Evolutionary conservation across 2,888 invertebrate species (phyloP).

Genomic region (Herminia tarsipennalis): DNA sequence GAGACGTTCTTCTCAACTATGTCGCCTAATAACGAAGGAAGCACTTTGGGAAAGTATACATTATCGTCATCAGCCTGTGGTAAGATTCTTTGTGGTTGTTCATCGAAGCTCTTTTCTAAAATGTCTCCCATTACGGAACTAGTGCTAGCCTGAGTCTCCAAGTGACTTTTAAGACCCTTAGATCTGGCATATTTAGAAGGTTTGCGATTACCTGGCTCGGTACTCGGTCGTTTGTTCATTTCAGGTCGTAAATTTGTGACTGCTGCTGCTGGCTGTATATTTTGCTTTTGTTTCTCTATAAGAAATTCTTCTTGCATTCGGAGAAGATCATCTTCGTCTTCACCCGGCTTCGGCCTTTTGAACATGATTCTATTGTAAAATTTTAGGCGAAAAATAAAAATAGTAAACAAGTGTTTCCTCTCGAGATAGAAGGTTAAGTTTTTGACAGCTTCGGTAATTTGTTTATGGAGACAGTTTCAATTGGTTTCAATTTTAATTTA

Average conservation of each 20-base stretch:
- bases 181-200: slow-evolving; percentile 76
- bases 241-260: slow-evolving; percentile 77
- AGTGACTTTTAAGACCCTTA: slow-evolving; percentile 65
- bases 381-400: not conserved
- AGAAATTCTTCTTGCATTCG: slow-evolving; percentile 90
- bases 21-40: slow-evolving; percentile 76
- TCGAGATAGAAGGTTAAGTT: not conserved
- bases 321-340: slow-evolving; percentile 90
- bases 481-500: too few relatives aligned
- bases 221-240: slow-evolving; percentile 52
- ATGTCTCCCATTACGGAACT: slow-evolving; percentile 61
- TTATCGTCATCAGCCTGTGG: slow-evolving; percentile 64
- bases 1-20: slow-evolving; percentile 84
- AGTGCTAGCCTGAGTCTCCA: slow-evolving; percentile 70
- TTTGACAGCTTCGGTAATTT: not conserved
- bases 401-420: slow-evolving; percentile 1
- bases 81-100: slow-evolving; percentile 21
- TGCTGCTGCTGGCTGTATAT: slow-evolving; percentile 87
- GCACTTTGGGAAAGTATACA: slow-evolving; percentile 78
- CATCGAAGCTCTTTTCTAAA: slow-evolving; percentile 62
- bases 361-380: slow-evolving; percentile 74
- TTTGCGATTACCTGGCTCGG: slow-evolving; percentile 51
- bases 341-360: slow-evolving; percentile 88
- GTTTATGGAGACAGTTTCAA: too few relatives aligned
- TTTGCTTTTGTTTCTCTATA: slow-evolving; percentile 82